phyloP scores from a whole-genome alignment of 1,140 invertebrate species.

The Aphelenchoides fujianensis region DNA sequence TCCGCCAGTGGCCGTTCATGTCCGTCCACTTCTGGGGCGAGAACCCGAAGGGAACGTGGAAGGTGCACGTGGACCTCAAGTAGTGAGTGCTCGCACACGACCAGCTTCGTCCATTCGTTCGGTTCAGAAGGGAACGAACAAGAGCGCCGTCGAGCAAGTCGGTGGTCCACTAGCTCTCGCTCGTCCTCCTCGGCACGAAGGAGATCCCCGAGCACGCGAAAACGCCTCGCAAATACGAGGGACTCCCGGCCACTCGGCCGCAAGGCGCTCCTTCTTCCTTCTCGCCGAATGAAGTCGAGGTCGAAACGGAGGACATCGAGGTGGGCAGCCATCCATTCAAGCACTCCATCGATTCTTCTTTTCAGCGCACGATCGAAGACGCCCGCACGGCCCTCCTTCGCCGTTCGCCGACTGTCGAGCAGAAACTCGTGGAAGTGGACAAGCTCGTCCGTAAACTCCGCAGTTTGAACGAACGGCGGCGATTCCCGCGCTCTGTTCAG shows the following conservation, averaged over 20 bases:
- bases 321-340: too few relatives aligned
- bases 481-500: neutral
- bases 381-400: neutral
- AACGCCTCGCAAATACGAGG: conserved; percentile 7
- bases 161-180: conserved; percentile 44
- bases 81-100: neutral
- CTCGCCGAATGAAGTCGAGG: neutral
- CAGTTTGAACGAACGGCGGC: neutral
- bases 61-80: conserved; percentile 61
- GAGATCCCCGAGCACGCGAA: conserved; percentile 18
- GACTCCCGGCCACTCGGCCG: neutral
- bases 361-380: neutral
- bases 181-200: conserved; percentile 61
- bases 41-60: conserved; percentile 74
- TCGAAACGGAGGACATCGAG: neutral
- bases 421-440: neutral
- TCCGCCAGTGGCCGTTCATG: conserved; percentile 78
- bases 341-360: too few relatives aligned
- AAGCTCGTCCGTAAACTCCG: neutral
- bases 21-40: conserved; percentile 87
- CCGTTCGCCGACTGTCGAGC: neutral
- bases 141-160: conserved; percentile 8
- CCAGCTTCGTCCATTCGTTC: too few relatives aligned
- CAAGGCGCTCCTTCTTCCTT: too few relatives aligned
- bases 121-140: neutral